Percentiles rank a stretch among this genome's conserved stretches.
Evolutionary conservation across 2,797 vertebrate species (phyloP).

Genomic region (Siniperca undulata): DNA sequence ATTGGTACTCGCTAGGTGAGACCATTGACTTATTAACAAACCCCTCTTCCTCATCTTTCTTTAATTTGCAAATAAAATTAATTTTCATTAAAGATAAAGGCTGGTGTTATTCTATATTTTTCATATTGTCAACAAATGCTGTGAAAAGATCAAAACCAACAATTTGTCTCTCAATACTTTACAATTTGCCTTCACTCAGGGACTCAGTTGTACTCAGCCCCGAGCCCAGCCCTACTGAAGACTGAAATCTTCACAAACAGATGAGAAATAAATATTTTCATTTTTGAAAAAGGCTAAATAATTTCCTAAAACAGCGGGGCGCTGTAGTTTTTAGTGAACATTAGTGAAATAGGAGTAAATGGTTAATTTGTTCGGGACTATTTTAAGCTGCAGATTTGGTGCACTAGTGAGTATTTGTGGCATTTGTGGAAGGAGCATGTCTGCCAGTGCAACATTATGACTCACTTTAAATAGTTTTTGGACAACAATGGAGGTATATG

Average conservation of each 20-base stretch:
- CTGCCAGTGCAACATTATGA: not conserved
- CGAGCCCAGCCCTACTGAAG: not conserved
- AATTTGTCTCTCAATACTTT: not conserved
- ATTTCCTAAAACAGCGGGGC: too few relatives aligned
- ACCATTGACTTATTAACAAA: constrained; percentile 15
- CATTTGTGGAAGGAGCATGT: not conserved
- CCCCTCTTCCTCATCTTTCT: not conserved
- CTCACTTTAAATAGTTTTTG: not conserved
- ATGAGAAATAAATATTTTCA: not conserved
- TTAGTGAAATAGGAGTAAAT: not conserved
- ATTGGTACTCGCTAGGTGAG: constrained; percentile 93
- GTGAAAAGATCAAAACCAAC: constrained; percentile 3
- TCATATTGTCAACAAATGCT: constrained; percentile 3
- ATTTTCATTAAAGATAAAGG: not conserved
- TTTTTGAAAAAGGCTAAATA: too few relatives aligned
- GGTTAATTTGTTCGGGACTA: not conserved
- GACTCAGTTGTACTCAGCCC: not conserved
- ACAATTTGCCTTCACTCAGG: not conserved
- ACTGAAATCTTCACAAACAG: not conserved
- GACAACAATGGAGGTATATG: not conserved
- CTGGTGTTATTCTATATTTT: not conserved
- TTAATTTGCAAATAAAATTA: not conserved
- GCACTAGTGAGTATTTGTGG: not conserved
- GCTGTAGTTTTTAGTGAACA: too few relatives aligned
- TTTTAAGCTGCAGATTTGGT: not conserved